Percentiles rank a stretch among this genome's conserved stretches.
Evolutionary conservation across 2,797 vertebrate species (phyloP).

Genomic region (Geotrypetes seraphini): DNA sequence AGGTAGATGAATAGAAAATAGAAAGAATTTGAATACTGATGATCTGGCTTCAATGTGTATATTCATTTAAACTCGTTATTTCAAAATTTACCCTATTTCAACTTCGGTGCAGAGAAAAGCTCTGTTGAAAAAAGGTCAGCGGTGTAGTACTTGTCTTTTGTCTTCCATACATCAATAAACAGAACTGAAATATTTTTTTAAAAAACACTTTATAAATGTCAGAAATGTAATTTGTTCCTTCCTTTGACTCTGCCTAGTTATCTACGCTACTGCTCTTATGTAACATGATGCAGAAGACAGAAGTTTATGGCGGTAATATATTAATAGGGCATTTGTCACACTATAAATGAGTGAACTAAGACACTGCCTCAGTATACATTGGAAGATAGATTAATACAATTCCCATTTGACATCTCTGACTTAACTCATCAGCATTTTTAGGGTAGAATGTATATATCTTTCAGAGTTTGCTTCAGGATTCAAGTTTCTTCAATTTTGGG

Average conservation of each 20-base stretch:
- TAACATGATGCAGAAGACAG: conserved; percentile 8
- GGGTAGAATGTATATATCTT: conserved; percentile 26
- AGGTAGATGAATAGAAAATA: too few relatives aligned
- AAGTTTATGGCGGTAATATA: conserved; percentile 22
- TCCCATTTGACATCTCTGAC: conserved; percentile 24
- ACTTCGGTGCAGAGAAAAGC: too few relatives aligned
- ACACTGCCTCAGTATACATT: conserved; percentile 25
- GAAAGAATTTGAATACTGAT: too few relatives aligned
- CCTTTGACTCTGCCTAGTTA: conserved; percentile 8
- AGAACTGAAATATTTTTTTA: conserved; percentile 16
- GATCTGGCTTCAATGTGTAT: too few relatives aligned
- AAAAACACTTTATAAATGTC: conserved; percentile 29
- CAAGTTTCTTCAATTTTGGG: conserved; percentile 1
- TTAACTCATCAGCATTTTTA: conserved; percentile 31
- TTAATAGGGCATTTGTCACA: conserved; percentile 27
- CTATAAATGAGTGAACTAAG: conserved; percentile 30
- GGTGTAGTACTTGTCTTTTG: too few relatives aligned
- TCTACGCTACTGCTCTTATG: conserved; percentile 14
- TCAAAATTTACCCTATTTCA: too few relatives aligned
- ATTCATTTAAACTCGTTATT: too few relatives aligned
- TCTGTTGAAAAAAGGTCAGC: too few relatives aligned
- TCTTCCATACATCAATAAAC: background rate
- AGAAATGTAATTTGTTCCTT: conserved; percentile 26
- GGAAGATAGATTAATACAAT: conserved; percentile 43
- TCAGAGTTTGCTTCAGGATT: background rate